phyloP scores from a whole-genome alignment of 2,797 vertebrate species.

The Rhadinocentrus ornatus region DNA sequence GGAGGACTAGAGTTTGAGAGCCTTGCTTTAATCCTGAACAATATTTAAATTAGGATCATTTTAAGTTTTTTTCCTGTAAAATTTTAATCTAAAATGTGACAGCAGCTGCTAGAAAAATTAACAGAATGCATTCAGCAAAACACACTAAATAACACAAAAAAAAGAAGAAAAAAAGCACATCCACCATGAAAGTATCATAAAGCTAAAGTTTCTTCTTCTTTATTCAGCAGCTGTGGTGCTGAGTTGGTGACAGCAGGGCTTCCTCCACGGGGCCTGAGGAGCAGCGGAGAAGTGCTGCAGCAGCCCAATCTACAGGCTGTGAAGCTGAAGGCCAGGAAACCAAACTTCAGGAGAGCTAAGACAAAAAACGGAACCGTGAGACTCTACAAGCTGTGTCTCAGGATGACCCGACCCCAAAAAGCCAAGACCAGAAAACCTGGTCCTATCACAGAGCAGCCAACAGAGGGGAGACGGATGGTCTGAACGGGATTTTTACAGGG shows the following conservation, averaged over 20 bases:
- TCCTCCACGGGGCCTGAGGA: constrained; percentile 38
- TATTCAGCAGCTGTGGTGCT: constrained; percentile 53
- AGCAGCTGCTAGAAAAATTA: neutral
- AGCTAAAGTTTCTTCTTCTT: neutral
- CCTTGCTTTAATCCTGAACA: no score
- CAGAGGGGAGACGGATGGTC: neutral
- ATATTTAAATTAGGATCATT: no score
- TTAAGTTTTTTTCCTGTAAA: no score
- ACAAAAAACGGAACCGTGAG: constrained; percentile 46
- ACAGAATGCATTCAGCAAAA: neutral
- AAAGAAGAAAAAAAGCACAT: no score
- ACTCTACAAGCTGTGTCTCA: constrained; percentile 78
- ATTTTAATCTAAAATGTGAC: neutral
- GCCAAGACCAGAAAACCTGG: constrained; percentile 1
- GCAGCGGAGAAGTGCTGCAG: constrained; percentile 31
- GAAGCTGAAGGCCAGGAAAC: constrained; percentile 41
- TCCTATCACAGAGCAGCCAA: neutral
- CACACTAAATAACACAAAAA: neutral
- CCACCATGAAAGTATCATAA: neutral
- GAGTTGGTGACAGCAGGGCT: constrained; percentile 58
- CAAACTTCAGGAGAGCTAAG: constrained; percentile 23
- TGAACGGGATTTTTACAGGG: neutral
- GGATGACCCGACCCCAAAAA: constrained; percentile 42
- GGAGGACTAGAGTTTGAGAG: no score
- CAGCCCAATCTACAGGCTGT: constrained; percentile 66